Evolutionary conservation across 2,113 vertebrate species (phyloP).

Genomic region (Gopherus flavomarginatus): DNA sequence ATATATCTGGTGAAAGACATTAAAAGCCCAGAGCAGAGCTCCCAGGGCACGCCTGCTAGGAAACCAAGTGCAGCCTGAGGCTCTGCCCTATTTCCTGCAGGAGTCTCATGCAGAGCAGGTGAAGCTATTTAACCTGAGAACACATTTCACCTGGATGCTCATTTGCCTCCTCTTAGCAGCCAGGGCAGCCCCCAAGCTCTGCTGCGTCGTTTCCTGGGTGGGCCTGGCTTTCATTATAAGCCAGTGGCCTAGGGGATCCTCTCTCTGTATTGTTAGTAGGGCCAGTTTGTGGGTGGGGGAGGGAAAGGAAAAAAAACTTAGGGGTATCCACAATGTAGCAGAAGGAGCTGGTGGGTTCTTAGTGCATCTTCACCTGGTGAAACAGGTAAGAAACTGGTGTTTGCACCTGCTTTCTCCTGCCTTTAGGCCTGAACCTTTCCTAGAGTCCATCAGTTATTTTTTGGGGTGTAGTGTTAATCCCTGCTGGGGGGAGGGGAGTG

Average conservation of each 20-base stretch:
- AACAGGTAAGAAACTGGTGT: neutral
- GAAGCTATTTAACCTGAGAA: neutral
- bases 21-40: neutral
- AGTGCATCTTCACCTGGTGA: accelerated
- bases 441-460: neutral
- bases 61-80: neutral
- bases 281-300: neutral
- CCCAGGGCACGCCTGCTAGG: accelerated
- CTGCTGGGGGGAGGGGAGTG: accelerated
- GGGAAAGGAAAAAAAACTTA: accelerated
- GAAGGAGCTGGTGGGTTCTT: neutral
- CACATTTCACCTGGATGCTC: slow-evolving; percentile 36
- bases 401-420: accelerated
- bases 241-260: accelerated
- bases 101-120: neutral
- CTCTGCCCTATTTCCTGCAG: neutral
- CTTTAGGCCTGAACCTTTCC: accelerated
- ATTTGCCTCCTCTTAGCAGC: neutral
- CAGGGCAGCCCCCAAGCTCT: neutral
- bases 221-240: slow-evolving; percentile 45
- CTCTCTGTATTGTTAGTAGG: neutral
- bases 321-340: neutral
- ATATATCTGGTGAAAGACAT: accelerated
- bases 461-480: neutral
- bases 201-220: neutral